Conservation (phyloP, 1,140 invertebrate species). For the Spodoptera litura region DNA sequence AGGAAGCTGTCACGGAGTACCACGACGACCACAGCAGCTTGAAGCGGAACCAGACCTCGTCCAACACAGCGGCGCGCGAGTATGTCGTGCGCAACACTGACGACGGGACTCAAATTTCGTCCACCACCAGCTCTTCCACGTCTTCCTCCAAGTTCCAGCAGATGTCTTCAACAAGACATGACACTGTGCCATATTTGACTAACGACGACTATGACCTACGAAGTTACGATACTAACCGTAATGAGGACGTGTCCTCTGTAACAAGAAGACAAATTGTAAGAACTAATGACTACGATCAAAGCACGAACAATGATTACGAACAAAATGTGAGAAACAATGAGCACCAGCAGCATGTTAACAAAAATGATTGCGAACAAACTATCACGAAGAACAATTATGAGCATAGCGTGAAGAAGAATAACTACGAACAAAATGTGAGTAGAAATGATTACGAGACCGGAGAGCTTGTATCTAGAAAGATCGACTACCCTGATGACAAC, state of each 20-base stretch:
- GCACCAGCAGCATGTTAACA: constrained; percentile 35
- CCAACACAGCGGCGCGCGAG: constrained; percentile 87
- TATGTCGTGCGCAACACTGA: constrained; percentile 87
- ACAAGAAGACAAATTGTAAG: constrained; percentile 57
- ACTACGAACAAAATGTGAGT: constrained; percentile 62
- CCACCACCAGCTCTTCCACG: constrained; percentile 81
- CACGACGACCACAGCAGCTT: constrained; percentile 88
- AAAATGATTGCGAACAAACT: constrained; percentile 9
- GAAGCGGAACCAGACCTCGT: constrained; percentile 86
- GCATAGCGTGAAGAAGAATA: constrained; percentile 37
- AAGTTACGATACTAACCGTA: constrained; percentile 62
- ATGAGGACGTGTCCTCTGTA: constrained; percentile 56
- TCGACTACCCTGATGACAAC: constrained; percentile 88
- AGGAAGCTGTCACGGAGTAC: constrained; percentile 86
- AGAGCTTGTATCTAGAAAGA: constrained; percentile 85
- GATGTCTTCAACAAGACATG: constrained; percentile 70
- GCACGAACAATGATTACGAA: constrained; percentile 32
- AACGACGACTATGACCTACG: constrained; percentile 63
- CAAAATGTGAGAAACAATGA: constrained; percentile 21
- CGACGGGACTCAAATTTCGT: constrained; percentile 81
- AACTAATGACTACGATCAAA: constrained; percentile 65
- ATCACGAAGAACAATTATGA: constrained; percentile 25
- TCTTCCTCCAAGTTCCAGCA: constrained; percentile 81
- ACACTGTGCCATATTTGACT: constrained; percentile 71
- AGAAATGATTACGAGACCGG: constrained; percentile 68